A percentile compares a stretch with the other conserved stretches of the same genome.
phyloP scores from a whole-genome alignment of 2,888 invertebrate species.

The Osmoderma eremita region DNA sequence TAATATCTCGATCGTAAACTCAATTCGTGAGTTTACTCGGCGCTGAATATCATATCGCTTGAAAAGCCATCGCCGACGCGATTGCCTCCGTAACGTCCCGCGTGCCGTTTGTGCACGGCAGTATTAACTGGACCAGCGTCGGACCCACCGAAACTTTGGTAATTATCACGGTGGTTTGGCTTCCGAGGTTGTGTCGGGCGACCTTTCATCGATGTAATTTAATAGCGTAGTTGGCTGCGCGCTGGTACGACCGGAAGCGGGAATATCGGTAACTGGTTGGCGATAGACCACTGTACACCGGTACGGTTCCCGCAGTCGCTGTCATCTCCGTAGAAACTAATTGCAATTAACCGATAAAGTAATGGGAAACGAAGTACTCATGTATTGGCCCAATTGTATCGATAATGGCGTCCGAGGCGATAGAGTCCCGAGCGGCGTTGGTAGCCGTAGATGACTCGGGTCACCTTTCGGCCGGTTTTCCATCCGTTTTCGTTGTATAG shows the following conservation, averaged over 20 bases:
- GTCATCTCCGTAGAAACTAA: constrained; percentile 50
- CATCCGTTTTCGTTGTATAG: not conserved
- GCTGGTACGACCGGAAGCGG: constrained; percentile 3
- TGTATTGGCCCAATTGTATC: constrained; percentile 35
- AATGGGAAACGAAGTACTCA: constrained; percentile 43
- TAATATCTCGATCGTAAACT: constrained; percentile 29
- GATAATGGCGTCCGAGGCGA: constrained; percentile 22
- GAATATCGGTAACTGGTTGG: constrained; percentile 23
- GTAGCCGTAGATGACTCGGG: not conserved
- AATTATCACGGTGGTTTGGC: constrained; percentile 59
- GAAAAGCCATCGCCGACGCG: constrained; percentile 9
- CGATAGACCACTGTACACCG: constrained; percentile 47
- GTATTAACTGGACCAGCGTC: constrained; percentile 41
- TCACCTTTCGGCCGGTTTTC: not conserved
- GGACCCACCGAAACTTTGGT: constrained; percentile 57
- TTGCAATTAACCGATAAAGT: constrained; percentile 54
- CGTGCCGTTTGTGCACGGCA: constrained; percentile 32
- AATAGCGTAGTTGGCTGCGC: constrained; percentile 50
- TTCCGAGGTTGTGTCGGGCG: constrained; percentile 56
- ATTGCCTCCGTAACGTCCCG: constrained; percentile 20
- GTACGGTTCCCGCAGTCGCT: constrained; percentile 44
- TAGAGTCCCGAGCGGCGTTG: not conserved
- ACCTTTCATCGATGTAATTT: constrained; percentile 57
- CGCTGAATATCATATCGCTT: constrained; percentile 25
- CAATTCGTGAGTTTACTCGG: constrained; percentile 16